phyloP scores from a whole-genome alignment of 53 echinoderm and acorn worm genomes.

The Stichopus horrens region DNA sequence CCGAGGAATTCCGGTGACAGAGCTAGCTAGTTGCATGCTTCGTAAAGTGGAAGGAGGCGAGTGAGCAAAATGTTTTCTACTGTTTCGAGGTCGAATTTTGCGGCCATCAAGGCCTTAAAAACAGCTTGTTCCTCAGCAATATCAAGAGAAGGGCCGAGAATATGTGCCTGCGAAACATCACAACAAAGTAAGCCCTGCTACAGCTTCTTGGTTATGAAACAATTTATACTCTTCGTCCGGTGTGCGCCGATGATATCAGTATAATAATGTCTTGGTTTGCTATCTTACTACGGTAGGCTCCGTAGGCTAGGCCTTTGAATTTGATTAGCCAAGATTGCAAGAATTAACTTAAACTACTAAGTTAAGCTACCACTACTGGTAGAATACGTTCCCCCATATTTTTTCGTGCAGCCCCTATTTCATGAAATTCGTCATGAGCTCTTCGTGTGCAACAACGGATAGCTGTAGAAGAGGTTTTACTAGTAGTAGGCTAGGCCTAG shows the following conservation, averaged over 20 bases:
- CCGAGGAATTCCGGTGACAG: not conserved
- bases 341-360: too few relatives aligned
- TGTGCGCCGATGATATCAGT: too few relatives aligned
- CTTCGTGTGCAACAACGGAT: too few relatives aligned
- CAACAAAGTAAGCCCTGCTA: conserved; percentile 73
- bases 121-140: conserved; percentile 72
- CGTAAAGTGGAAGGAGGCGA: not conserved
- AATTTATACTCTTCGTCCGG: not conserved
- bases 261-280: not conserved
- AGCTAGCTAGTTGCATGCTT: not conserved
- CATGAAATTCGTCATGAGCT: too few relatives aligned
- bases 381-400: too few relatives aligned
- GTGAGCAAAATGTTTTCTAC: conserved; percentile 88
- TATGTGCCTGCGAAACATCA: conserved; percentile 74
- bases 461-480: too few relatives aligned
- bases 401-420: too few relatives aligned
- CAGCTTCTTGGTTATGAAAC: not conserved
- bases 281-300: not conserved
- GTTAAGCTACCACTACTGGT: too few relatives aligned
- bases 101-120: conserved; percentile 85
- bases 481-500: too few relatives aligned
- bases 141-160: conserved; percentile 72
- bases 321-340: not conserved
- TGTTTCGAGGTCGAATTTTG: conserved; percentile 78
- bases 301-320: not conserved